phyloP scores from a whole-genome alignment of 2,797 vertebrate species.

The Graptemys geographica region DNA sequence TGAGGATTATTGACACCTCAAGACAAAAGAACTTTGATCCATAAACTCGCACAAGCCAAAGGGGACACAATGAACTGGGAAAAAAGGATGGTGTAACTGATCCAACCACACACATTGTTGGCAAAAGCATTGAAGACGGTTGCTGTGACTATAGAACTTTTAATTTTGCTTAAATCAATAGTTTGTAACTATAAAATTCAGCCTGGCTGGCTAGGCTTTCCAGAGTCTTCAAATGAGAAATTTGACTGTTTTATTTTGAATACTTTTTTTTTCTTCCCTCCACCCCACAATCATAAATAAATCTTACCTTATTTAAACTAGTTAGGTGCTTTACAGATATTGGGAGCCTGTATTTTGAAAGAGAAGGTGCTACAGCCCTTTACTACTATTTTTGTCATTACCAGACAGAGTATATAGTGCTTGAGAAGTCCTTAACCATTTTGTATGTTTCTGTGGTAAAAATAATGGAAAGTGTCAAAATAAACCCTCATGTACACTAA shows the following conservation, averaged over 20 bases:
- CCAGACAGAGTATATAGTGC: not conserved
- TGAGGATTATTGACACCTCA: not conserved
- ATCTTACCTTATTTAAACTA: not conserved
- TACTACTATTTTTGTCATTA: not conserved
- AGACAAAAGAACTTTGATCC: not conserved
- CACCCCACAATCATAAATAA: not conserved
- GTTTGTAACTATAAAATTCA: not conserved
- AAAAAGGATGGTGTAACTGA: not conserved
- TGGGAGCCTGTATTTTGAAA: not conserved
- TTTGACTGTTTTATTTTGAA: not conserved
- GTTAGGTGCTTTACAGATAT: not conserved
- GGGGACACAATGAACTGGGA: not conserved
- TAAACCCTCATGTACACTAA: not conserved
- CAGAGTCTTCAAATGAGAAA: not conserved
- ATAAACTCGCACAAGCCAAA: not conserved
- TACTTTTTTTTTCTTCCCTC: not conserved
- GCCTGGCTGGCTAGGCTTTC: not conserved
- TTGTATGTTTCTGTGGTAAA: not conserved
- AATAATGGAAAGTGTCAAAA: not conserved
- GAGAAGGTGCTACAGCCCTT: not conserved
- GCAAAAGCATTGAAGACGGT: rapidly evolving
- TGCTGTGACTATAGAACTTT: not conserved
- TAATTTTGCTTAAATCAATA: not conserved
- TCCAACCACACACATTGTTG: not conserved
- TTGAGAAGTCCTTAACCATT: not conserved